Base-by-base conservation (phyloP, 2,888 invertebrate genomes). In the Caenorhabditis drosophilae region DNA sequence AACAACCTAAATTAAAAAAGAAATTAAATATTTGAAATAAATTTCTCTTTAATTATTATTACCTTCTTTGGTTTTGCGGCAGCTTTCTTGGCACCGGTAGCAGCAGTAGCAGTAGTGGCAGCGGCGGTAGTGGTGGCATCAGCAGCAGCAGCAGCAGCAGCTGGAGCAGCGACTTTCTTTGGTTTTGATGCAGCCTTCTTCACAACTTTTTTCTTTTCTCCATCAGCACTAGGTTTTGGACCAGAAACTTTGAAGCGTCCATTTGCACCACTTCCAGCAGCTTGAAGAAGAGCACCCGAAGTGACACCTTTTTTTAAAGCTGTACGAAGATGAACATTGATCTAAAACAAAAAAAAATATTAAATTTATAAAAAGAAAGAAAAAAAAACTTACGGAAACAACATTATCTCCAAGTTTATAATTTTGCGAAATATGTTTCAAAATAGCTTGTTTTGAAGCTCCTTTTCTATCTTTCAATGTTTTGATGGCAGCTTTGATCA, bases 371-470 rank as follows among this genome's bases (percentile, higher is more conserved):
- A 27, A 7, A 46, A 11, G 2, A 12, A 42, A 18, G 31, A 54
- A 25, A 20, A 25, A n/a, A 12, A 15, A 35, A 35, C 25, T 45
- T 18, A 54, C 54, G 27, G 16, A 20, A 11, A 12, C 23, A 35
- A 46, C 48, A 20, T 55, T 55, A 1, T 40, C 48, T 26, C 84
- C 84, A 22, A 86, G 84, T 45, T 83, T 84, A 82, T 81, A 85
- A 78, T 84, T 81, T 23, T 78, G 74, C 34, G 78, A 48, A 53
- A 86, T 84, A 78, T 85, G 84, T 60, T 86, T 85, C 50, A 85
- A 71, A 61, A 86, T 84, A 26, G 86, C 86, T 62, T 84, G 84
- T 48, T 85, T 78, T 3, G 85, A 85, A n/a, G 85, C 85, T 7
- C 86, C 86, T 47, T 83, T 82, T 26, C 84, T 74, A 53, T 86